Base-by-base conservation (phyloP, 2,888 invertebrate species). In the Ormyrus thymus region DNA sequence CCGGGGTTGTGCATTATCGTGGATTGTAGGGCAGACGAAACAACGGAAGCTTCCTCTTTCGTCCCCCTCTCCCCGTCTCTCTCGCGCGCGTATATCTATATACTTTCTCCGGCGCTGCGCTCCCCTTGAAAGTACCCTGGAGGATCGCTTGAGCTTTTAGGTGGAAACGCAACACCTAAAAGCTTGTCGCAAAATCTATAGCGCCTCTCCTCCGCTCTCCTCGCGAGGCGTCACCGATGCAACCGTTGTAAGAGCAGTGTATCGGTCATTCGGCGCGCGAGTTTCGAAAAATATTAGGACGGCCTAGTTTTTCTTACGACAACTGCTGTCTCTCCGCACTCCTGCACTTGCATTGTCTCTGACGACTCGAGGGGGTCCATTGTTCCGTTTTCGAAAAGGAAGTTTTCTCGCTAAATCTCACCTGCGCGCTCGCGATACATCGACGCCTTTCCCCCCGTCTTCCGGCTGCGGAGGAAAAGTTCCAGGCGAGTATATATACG, bases 121-220 rank as follows among this genome's bases (percentile, higher is more conserved):
- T 65, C 29, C 56, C 64, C 70, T 70, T 53, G 61, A 65, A 71
- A 65, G 74, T 61, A 66, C 64, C 71, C 75, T 11, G 71, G 51
- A 55, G 64, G 69, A 70, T 69, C 80, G 82, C 81, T 79, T 73
- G 64, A 70, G 76, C 79, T 84, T 82, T 82, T 81, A 83, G 78
- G 58, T 62, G 62, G 66, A 79, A 82, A 75, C 29, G 62, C 80
- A 74, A 81, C 77, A 78, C 69, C 69, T 76, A 75, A 83, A 81
- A 81, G 81, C 78, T 81, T 69, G 55, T 65, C 72, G 65, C 68
- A 62, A 78, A 81, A 82, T 78, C 76, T 55, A 81, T 75, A 73
- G 70, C 53, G 11, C 7, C 45, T 66, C 13, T 11, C 55, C 46
- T 55, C 55, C 6, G 15, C 9, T 43, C 11, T 48, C 51, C 15